phyloP scores from a whole-genome alignment of 30 jellyfish, hydroid and myxozoan genomes.

The Aurelia aurita complex sp. Pacific region DNA sequence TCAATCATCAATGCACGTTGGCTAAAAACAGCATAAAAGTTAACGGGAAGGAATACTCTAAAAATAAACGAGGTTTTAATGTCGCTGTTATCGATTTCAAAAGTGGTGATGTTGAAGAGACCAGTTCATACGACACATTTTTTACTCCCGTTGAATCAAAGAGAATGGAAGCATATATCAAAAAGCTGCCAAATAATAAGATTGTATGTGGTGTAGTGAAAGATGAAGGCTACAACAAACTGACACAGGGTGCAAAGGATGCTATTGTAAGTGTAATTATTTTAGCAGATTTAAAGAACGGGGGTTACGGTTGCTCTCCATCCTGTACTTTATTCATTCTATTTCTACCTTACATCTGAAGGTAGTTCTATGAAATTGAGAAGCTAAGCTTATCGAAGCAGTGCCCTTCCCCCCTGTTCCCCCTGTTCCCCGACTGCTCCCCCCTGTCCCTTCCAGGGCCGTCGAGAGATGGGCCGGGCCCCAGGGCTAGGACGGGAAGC shows the following conservation, averaged over 20 bases:
- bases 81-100: constrained; percentile 37
- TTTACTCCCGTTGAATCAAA: not conserved
- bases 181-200: not conserved
- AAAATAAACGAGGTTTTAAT: constrained; percentile 52
- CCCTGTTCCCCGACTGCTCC: no score
- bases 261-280: constrained; percentile 39
- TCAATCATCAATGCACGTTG: constrained; percentile 5
- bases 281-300: no score
- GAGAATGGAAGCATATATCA: constrained; percentile 15
- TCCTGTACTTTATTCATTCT: no score
- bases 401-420: no score
- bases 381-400: no score
- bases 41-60: constrained; percentile 46
- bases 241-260: constrained; percentile 30
- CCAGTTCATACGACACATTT: constrained; percentile 20
- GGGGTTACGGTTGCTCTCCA: no score
- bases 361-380: no score
- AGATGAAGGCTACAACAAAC: constrained; percentile 29
- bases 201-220: constrained; percentile 58
- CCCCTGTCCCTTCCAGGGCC: no score
- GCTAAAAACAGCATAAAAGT: constrained; percentile 27
- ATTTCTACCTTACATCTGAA: no score
- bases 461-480: no score
- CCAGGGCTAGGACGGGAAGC: no score
- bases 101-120: constrained; percentile 43